Evolutionary conservation across 2,113 vertebrate genomes (phyloP).

Genomic region (Emydocephalus ijimae): DNA sequence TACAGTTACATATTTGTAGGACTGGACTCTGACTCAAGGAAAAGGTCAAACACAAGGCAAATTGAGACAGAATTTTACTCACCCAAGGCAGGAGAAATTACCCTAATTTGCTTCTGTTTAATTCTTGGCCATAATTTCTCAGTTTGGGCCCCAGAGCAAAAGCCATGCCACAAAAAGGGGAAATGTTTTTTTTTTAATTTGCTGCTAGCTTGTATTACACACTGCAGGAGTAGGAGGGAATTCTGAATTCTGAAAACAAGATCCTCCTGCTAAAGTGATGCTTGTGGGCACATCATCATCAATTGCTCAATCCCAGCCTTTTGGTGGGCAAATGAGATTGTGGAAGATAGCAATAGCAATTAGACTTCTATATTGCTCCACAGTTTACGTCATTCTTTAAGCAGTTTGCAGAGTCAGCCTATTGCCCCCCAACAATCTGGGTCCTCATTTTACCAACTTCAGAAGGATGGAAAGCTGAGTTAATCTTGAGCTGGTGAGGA

Average conservation of each 20-base stretch:
- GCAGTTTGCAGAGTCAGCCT: background rate
- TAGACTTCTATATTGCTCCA: background rate
- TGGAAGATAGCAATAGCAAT: background rate
- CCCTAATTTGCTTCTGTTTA: background rate
- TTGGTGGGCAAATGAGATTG: background rate
- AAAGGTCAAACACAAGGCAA: background rate
- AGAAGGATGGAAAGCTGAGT: background rate
- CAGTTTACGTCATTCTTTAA: background rate
- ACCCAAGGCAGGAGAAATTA: background rate
- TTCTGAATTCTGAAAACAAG: background rate
- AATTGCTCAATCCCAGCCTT: background rate
- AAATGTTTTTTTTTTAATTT: background rate
- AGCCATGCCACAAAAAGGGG: background rate
- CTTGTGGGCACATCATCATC: background rate
- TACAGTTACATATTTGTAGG: conserved; percentile 1
- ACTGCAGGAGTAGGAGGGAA: background rate
- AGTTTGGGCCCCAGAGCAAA: background rate
- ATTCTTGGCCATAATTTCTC: background rate
- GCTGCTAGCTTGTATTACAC: background rate
- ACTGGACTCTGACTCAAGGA: background rate
- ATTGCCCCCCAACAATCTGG: background rate
- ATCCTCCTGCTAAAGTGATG: background rate
- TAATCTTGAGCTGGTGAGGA: background rate
- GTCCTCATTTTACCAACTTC: background rate
- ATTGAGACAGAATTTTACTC: background rate